Evolutionary conservation across 2,797 vertebrate genomes (phyloP).

Genomic region (Triplophysa bombifrons): DNA sequence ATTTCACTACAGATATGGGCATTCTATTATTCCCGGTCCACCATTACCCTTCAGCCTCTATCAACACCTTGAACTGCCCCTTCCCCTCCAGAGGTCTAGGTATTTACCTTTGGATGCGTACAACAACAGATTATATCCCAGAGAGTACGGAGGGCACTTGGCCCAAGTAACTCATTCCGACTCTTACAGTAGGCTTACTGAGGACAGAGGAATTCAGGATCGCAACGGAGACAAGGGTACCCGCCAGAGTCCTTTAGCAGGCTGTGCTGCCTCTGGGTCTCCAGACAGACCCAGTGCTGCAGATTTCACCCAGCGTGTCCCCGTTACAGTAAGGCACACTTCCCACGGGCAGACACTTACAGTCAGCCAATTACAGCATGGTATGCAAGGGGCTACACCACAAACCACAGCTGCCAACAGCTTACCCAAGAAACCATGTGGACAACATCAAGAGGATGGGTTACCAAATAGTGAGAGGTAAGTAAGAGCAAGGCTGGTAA

Average conservation of each 20-base stretch:
- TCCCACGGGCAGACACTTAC: conserved; percentile 39
- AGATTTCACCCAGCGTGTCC: conserved; percentile 81
- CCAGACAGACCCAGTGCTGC: conserved; percentile 89
- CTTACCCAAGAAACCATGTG: conserved; percentile 62
- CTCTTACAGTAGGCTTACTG: conserved; percentile 58
- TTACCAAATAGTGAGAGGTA: conserved; percentile 63
- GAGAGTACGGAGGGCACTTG: conserved; percentile 75
- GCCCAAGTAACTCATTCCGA: conserved; percentile 64
- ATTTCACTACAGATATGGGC: conserved; percentile 84
- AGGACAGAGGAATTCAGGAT: conserved; percentile 59
- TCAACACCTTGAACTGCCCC: conserved; percentile 77
- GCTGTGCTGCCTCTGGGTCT: conserved; percentile 89
- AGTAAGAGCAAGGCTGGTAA: conserved; percentile 15
- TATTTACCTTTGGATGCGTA: conserved; percentile 74
- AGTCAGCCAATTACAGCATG: conserved; percentile 51
- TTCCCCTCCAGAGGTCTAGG: conserved; percentile 71
- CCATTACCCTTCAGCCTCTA: conserved; percentile 83
- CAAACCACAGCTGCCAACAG: conserved; percentile 63
- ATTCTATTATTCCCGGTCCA: conserved; percentile 77
- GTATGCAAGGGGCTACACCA: conserved; percentile 54
- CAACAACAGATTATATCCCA: conserved; percentile 72
- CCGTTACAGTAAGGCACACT: conserved; percentile 57
- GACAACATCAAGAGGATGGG: conserved; percentile 56
- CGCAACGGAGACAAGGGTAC: conserved; percentile 77
- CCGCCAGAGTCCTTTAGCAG: conserved; percentile 89